phyloP scores from a whole-genome alignment of 2,113 vertebrate species.

The Struthidea cinerea region DNA sequence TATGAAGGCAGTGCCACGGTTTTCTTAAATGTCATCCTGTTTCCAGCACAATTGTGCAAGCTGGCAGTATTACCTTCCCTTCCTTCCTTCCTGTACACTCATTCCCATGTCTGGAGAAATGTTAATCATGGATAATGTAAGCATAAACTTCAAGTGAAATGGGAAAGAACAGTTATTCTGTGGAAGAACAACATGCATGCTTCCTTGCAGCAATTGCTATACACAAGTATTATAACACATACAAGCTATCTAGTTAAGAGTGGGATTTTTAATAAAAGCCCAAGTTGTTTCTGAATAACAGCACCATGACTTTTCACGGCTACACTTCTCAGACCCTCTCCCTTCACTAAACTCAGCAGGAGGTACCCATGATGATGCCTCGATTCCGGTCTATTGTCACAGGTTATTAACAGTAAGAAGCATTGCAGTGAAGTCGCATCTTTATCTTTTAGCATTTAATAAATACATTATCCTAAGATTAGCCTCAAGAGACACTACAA shows the following conservation, averaged over 20 bases:
- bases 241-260: not conserved
- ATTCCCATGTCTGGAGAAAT: constrained; percentile 18
- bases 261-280: not conserved
- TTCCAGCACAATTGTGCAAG: constrained; percentile 38
- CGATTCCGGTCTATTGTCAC: not conserved
- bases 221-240: not conserved
- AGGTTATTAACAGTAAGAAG: not conserved
- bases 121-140: constrained; percentile 21
- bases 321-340: not conserved
- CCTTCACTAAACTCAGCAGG: not conserved
- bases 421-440: not conserved
- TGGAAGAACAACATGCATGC: not conserved
- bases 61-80: constrained; percentile 24
- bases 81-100: constrained; percentile 55
- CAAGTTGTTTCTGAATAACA: not conserved
- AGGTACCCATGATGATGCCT: rapidly evolving
- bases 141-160: not conserved
- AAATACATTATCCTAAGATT: not conserved
- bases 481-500: not conserved
- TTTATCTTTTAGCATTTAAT: not conserved
- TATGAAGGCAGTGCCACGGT: not conserved
- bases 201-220: not conserved
- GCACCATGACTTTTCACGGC: rapidly evolving
- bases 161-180: not conserved
- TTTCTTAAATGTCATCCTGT: constrained; percentile 32